phyloP scores from a whole-genome alignment of 2,113 vertebrate species.

The Scomber japonicus region DNA sequence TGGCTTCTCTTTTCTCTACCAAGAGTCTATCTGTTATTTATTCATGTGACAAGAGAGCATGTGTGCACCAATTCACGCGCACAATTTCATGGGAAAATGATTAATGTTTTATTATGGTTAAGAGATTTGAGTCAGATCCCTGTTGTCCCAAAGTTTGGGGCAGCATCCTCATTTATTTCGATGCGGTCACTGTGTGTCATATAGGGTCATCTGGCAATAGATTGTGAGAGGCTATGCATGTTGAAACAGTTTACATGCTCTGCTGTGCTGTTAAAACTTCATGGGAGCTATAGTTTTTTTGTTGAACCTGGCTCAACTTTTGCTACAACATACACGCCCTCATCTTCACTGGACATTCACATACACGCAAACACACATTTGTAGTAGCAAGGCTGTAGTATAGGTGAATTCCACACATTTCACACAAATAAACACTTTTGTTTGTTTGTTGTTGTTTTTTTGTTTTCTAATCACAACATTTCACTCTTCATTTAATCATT shows the following conservation, averaged over 20 bases:
- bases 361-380: not conserved
- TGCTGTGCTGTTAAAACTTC: no score
- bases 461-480: no score
- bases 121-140: not conserved
- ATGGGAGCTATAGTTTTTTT: no score
- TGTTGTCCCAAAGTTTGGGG: not conserved
- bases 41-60: not conserved
- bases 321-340: not conserved
- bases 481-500: no score
- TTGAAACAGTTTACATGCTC: no score
- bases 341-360: conserved; percentile 6
- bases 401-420: no score
- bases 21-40: not conserved
- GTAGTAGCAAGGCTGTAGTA: not conserved
- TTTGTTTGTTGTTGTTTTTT: no score
- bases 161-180: not conserved
- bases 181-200: not conserved
- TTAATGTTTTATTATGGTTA: not conserved
- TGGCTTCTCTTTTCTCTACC: conserved; percentile 21
- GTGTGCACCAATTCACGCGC: not conserved
- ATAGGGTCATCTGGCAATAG: no score
- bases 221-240: no score
- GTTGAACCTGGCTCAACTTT: not conserved
- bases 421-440: not conserved
- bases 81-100: not conserved